Evolutionary conservation across 30 jellyfish, hydroid and myxozoan genomes (phyloP), one percentile per base, ranked within the genome.

Genomic region (Aurelia sp.): DNA sequence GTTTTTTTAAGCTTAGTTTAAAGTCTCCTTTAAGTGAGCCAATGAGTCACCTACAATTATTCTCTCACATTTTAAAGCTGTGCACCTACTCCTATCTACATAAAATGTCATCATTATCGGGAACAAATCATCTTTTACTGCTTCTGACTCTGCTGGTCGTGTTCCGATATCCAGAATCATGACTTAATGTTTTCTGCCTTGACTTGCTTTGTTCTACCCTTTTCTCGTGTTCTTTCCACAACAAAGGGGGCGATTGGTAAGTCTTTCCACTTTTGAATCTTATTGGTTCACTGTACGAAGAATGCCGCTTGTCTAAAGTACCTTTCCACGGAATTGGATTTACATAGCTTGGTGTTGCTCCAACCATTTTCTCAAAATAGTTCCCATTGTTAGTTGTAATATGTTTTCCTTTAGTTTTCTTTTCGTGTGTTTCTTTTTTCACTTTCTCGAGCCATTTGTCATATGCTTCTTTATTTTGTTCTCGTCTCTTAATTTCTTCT

Each of bases 301-400:
- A 4, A 11, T 33, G 62, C 44, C 37, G 30, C 12, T 67, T 22
- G 30, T 72, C 88, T 13, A 73, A 40, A 17, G 58, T 30, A 19
- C 83, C 81, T 41, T 21, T 82, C 97, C 97, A 89, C 7, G 97
- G 97, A 22, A 52, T 73, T 18, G 97, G 97, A 55, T 89, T 89
- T 48, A 81, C 72, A 75, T 52, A 89, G n/a, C 85, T 66, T 4
- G 97, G 97, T 41, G 73, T 53, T 16, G 90, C 79, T 5, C 90
- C 79, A 13, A 80, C 11, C 31, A 68, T 33, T 19, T 22, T 64
- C 23, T 74, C 78, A 22, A 22, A 80, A 53, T 31, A 66, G 5
- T 48, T 78, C 67, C 41, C 80, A 47, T 15, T 7, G 19, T 20
- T 60, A 11, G 62, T 13, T 12, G 6, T 68, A 3, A 11, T 31